These are phyloP conservation scores for Leptopilina drosophilae DNA, from an alignment of 2,888 invertebrate species.

Conservation along the genomic window DNA sequence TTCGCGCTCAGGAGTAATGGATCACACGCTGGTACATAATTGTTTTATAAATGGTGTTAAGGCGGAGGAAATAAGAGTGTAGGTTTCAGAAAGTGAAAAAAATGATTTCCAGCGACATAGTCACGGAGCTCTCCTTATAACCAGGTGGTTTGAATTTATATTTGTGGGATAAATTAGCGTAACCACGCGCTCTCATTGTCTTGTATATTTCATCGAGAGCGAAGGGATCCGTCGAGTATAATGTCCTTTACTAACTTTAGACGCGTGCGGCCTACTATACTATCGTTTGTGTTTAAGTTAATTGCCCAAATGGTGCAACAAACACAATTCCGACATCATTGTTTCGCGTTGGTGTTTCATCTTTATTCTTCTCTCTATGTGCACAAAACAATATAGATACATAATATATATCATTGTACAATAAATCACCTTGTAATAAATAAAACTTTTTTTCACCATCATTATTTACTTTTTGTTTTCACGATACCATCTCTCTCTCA, in stretches of 20 bases:
- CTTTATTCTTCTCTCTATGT: constrained; percentile 7
- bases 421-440: constrained; percentile 7
- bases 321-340: constrained; percentile 51
- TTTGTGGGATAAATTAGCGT: constrained; percentile 47
- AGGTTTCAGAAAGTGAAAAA: constrained; percentile 11
- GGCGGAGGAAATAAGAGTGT: constrained; percentile 29
- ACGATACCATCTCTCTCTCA: background rate
- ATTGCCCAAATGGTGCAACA: constrained; percentile 72
- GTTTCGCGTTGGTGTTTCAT: constrained; percentile 38
- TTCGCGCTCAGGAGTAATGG: constrained; percentile 21
- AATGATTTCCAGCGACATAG: constrained; percentile 1
- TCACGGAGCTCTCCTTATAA: background rate
- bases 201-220: constrained; percentile 50
- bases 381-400: background rate
- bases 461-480: background rate
- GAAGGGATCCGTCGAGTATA: constrained; percentile 39
- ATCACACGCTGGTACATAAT: constrained; percentile 27
- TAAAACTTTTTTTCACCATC: background rate
- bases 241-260: constrained; percentile 56
- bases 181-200: constrained; percentile 54
- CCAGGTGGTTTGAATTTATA: constrained; percentile 37
- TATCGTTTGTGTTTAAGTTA: constrained; percentile 62
- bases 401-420: background rate
- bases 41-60: constrained; percentile 25
- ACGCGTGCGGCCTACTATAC: constrained; percentile 67